Percentiles rank a stretch among this genome's conserved stretches.
These are phyloP conservation scores for Myrmecophaga tridactyla DNA, from an alignment of 2,113 vertebrate genomes.

Conservation along the genomic window DNA sequence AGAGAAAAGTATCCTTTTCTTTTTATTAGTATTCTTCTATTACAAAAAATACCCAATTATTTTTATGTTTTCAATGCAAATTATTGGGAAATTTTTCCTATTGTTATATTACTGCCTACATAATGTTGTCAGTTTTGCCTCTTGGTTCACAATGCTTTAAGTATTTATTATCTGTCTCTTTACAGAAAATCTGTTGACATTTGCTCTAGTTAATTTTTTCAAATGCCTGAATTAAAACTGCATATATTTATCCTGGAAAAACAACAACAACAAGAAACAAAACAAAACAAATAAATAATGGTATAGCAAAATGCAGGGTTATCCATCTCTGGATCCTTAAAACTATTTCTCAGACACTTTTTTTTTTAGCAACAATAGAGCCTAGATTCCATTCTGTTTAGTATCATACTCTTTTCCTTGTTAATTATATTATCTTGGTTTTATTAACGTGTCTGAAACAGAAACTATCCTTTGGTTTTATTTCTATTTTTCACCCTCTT, in stretches of 20 bases:
- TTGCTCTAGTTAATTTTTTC: neutral
- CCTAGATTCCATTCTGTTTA: neutral
- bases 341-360: neutral
- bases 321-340: neutral
- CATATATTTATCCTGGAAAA: neutral
- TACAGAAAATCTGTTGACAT: neutral
- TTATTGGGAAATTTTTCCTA: neutral
- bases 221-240: neutral
- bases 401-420: neutral
- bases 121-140: neutral
- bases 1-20: neutral
- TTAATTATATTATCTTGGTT: neutral
- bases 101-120: neutral
- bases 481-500: neutral
- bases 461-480: neutral
- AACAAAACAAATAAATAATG: too few species aligned
- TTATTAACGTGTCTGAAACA: neutral
- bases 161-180: neutral
- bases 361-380: neutral
- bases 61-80: neutral
- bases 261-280: too few species aligned
- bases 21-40: neutral
- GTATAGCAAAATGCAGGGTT: neutral
- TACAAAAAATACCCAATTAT: neutral
- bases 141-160: neutral